A percentile compares a stretch with the other conserved stretches of the same genome.
Evolutionary conservation across 1,140 invertebrate species (phyloP).

Genomic region (Tyrophagus putrescentiae): DNA sequence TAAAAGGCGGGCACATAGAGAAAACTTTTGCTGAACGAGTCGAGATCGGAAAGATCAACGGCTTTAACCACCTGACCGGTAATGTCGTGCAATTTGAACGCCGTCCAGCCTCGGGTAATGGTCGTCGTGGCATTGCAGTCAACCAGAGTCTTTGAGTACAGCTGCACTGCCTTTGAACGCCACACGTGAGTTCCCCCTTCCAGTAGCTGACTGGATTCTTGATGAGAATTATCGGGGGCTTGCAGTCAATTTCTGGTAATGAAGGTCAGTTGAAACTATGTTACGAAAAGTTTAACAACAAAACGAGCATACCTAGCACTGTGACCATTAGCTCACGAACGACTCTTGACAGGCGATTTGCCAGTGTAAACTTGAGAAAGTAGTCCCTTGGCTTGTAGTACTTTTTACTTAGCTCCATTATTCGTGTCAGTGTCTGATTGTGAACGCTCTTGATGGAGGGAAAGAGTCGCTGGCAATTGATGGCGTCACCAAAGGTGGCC

Average conservation of each 20-base stretch:
- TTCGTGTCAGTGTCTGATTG: conserved; percentile 23
- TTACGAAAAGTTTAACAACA: background rate
- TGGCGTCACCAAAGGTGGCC: conserved; percentile 21
- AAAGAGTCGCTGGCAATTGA: conserved; percentile 20
- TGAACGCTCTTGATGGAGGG: conserved; percentile 5
- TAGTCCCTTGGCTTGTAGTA: conserved; percentile 30
- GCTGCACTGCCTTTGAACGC: conserved; percentile 28
- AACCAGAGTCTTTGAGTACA: conserved; percentile 27
- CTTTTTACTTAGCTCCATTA: conserved; percentile 25
- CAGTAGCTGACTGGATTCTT: conserved; percentile 24
- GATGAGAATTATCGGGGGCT: conserved; percentile 31
- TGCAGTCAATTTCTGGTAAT: conserved; percentile 28
- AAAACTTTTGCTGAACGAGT: conserved; percentile 30
- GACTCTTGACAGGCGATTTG: conserved; percentile 30
- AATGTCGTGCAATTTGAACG: conserved; percentile 23
- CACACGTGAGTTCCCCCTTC: conserved; percentile 18
- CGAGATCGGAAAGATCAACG: conserved; percentile 28
- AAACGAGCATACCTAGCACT: background rate
- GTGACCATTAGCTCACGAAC: conserved; percentile 28
- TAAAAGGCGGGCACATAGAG: conserved; percentile 29
- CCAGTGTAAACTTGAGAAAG: conserved; percentile 28
- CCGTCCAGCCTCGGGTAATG: conserved; percentile 25
- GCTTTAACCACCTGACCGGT: conserved; percentile 24
- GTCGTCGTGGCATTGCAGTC: conserved; percentile 27
- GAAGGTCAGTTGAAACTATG: background rate